A percentile compares a stretch with the other conserved stretches of the same genome.
phyloP scores from a whole-genome alignment of 2,113 vertebrate species.

The Heterotilapia buettikoferi region DNA sequence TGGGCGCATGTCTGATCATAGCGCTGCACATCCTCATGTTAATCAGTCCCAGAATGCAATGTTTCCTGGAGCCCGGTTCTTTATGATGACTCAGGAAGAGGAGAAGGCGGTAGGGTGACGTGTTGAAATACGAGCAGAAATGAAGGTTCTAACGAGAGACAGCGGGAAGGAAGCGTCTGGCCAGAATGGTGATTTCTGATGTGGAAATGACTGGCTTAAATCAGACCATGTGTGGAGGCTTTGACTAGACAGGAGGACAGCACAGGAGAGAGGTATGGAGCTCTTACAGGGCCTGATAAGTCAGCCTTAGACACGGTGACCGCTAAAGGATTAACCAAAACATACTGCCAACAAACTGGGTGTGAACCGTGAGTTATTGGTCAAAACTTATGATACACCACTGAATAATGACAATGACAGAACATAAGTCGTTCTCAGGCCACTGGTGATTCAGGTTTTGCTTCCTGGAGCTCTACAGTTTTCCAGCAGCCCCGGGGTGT shows the following conservation, averaged over 20 bases:
- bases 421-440: background rate
- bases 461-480: background rate
- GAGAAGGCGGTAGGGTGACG: constrained; percentile 23
- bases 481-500: background rate
- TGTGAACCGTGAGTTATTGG: background rate
- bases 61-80: constrained; percentile 8
- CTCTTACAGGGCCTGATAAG: background rate
- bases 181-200: constrained; percentile 58
- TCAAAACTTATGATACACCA: background rate
- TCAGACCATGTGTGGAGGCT: constrained; percentile 53
- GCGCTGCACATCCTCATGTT: constrained; percentile 19
- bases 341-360: background rate
- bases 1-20: background rate
- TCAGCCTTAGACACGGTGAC: background rate
- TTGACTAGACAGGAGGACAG: constrained; percentile 12
- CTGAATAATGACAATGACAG: background rate
- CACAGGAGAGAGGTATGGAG: background rate
- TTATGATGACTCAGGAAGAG: constrained; percentile 34
- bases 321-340: background rate
- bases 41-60: constrained; percentile 55
- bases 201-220: constrained; percentile 63
- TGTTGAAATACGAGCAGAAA: constrained; percentile 63
- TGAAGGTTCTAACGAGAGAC: constrained; percentile 57
- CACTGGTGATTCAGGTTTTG: background rate
- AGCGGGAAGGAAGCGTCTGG: constrained; percentile 41